Percentiles rank a stretch among this genome's conserved stretches.
Conservation (phyloP, 2,113 vertebrate genomes). For the Xyliphius kryptos region DNA sequence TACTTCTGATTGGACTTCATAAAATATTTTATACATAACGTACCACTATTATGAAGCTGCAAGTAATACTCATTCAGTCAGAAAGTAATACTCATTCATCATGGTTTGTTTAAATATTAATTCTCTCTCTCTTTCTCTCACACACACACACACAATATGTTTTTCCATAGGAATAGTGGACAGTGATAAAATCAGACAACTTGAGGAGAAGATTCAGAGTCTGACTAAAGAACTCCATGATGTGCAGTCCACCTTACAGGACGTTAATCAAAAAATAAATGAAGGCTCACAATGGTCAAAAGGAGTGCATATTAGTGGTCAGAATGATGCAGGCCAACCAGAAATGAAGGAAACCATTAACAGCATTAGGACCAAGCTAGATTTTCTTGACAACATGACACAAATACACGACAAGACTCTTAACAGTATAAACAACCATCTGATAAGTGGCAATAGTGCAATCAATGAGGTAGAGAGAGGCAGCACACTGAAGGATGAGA, state of each 20-base stretch:
- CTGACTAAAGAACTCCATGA: slow-evolving; percentile 75
- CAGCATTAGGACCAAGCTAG: slow-evolving; percentile 77
- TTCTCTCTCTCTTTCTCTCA: too few species aligned
- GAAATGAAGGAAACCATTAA: slow-evolving; percentile 80
- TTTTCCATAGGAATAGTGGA: slow-evolving; percentile 61
- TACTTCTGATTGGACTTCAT: too few species aligned
- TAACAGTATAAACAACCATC: slow-evolving; percentile 69
- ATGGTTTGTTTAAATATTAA: too few species aligned
- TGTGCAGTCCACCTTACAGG: slow-evolving; percentile 67
- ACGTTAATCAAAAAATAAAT: slow-evolving; percentile 63
- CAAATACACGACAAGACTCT: slow-evolving; percentile 75
- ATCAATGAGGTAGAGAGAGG: slow-evolving; percentile 52
- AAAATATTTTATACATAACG: too few species aligned
- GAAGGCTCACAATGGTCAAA: slow-evolving; percentile 49
- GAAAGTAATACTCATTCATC: too few species aligned
- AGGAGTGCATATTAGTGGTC: slow-evolving; percentile 57
- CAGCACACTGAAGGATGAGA: slow-evolving; percentile 54
- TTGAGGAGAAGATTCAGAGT: slow-evolving; percentile 78
- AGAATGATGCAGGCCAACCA: slow-evolving; percentile 73
- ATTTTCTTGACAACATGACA: slow-evolving; percentile 78
- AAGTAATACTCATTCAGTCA: too few species aligned
- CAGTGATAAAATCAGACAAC: slow-evolving; percentile 68
- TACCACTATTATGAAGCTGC: too few species aligned
- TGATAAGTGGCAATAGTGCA: slow-evolving; percentile 50
- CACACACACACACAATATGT: too few species aligned